These are phyloP conservation scores for Falcunculus frontatus DNA, from an alignment of 2,113 vertebrate genomes.

Conservation along the genomic window DNA sequence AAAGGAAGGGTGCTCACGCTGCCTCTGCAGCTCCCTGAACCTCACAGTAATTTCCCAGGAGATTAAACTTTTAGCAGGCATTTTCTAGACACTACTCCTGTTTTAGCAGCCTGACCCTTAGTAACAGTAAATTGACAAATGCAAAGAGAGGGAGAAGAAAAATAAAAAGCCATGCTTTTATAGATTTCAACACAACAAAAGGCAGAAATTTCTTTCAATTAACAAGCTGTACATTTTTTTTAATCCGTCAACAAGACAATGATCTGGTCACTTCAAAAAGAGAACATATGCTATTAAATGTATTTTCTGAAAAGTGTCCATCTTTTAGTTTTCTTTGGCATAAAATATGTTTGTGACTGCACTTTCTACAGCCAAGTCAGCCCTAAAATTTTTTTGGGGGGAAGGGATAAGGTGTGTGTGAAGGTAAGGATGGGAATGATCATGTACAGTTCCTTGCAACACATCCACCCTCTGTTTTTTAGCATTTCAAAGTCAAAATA, in stretches of 20 bases:
- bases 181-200: not conserved
- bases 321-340: not conserved
- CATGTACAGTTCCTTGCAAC: not conserved
- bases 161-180: not conserved
- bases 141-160: not conserved
- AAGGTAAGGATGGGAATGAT: not conserved
- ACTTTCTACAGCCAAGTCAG: not conserved
- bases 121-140: not conserved
- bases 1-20: rapidly evolving
- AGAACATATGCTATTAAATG: not conserved
- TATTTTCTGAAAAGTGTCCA: not conserved
- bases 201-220: not conserved
- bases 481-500: not conserved
- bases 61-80: not conserved
- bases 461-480: not conserved
- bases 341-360: not conserved
- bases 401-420: not conserved
- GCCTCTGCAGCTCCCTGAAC: not conserved
- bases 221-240: not conserved
- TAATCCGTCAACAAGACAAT: not conserved
- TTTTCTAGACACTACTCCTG: not conserved
- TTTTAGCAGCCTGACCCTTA: not conserved
- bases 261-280: not conserved
- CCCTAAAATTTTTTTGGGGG: rapidly evolving
- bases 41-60: not conserved